phyloP scores from a whole-genome alignment of 1,140 invertebrate species.

The Oedothorax gibbosus region DNA sequence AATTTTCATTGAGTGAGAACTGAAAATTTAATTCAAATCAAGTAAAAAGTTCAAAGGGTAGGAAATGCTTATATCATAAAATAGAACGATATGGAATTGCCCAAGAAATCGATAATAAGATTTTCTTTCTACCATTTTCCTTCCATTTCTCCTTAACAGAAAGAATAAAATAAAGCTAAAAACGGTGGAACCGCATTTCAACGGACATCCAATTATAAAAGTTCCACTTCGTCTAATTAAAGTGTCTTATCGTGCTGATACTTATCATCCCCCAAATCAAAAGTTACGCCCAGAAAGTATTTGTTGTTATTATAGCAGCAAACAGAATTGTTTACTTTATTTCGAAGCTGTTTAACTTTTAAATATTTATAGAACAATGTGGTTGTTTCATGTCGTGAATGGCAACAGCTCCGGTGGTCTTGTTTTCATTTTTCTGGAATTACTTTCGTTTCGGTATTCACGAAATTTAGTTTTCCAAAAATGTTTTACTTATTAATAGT shows the following conservation, averaged over 20 bases:
- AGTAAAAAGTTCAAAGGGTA: too few species aligned
- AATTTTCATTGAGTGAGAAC: too few species aligned
- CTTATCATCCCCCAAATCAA: background rate
- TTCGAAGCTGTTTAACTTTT: background rate
- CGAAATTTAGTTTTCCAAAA: too few species aligned
- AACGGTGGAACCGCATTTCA: background rate
- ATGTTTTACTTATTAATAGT: background rate
- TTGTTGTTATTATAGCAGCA: background rate
- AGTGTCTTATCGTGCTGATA: background rate
- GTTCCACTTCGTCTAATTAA: constrained; percentile 14
- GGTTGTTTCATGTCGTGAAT: too few species aligned
- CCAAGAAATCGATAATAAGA: too few species aligned
- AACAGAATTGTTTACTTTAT: background rate
- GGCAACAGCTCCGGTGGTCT: too few species aligned
- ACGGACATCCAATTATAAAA: constrained; percentile 33
- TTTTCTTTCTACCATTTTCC: too few species aligned
- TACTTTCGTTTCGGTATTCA: background rate
- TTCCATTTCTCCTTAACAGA: too few species aligned
- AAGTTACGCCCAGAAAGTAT: background rate
- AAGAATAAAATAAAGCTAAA: too few species aligned
- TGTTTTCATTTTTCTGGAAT: background rate
- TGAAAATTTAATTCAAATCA: too few species aligned
- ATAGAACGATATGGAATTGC: too few species aligned
- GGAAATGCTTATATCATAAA: too few species aligned
- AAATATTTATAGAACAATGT: background rate